Evolutionary conservation across 2,797 vertebrate genomes (phyloP).

Genomic region (Glossophaga mutica): DNA sequence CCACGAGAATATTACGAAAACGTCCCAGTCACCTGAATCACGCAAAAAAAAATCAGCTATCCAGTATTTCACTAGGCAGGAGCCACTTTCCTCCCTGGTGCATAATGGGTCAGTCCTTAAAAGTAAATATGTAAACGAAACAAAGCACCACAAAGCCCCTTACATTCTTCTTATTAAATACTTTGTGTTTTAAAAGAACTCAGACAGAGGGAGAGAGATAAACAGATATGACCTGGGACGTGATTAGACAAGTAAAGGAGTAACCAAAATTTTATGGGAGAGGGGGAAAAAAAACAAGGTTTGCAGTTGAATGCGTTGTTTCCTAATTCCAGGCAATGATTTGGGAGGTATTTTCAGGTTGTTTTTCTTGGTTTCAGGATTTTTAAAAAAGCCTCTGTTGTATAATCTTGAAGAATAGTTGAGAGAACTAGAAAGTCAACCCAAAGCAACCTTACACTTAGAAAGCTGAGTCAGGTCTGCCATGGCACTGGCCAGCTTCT

Average conservation of each 20-base stretch:
- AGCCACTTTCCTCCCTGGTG: neutral
- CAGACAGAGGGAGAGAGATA: neutral
- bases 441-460: neutral
- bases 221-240: neutral
- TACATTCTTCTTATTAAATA: slow-evolving; percentile 19
- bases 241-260: slow-evolving; percentile 30
- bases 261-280: neutral
- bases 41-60: neutral
- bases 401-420: neutral
- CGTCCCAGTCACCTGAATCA: neutral
- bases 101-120: neutral
- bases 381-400: neutral
- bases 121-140: slow-evolving; percentile 20
- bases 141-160: neutral
- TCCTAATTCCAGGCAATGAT: neutral
- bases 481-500: neutral
- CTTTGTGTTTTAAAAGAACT: slow-evolving; percentile 49
- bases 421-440: neutral
- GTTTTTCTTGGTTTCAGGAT: neutral
- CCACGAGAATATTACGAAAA: neutral
- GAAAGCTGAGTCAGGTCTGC: neutral
- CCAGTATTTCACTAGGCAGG: neutral
- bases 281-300: neutral
- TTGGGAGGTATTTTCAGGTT: slow-evolving; percentile 21
- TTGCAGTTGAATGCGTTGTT: neutral